Conservation (phyloP, 2,113 vertebrate genomes). For the Lonchura striata region DNA sequence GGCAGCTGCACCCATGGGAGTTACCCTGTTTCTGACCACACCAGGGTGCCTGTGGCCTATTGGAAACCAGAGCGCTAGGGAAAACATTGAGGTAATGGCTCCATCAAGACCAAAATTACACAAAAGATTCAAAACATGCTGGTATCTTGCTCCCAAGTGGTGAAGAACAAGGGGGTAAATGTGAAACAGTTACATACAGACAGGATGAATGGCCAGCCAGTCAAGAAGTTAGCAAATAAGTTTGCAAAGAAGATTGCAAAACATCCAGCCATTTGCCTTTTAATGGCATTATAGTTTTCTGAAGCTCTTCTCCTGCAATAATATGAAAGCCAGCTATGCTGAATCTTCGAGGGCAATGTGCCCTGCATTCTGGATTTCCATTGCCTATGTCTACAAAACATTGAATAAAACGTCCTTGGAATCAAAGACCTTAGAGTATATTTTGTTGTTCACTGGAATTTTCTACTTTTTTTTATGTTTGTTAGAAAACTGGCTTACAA, state of each 20-base stretch:
- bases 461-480: neutral
- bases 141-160: rapidly evolving
- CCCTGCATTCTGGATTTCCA: neutral
- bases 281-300: neutral
- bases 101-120: neutral
- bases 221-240: neutral
- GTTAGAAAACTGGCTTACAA: neutral
- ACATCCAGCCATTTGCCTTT: neutral
- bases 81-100: neutral
- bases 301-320: neutral
- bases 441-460: neutral
- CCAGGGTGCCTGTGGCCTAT: neutral
- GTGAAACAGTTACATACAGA: rapidly evolving
- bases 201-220: neutral
- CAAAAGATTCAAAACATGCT: neutral
- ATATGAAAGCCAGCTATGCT: neutral
- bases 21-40: neutral
- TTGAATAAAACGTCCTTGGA: neutral
- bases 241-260: neutral
- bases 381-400: neutral
- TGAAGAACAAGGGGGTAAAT: neutral
- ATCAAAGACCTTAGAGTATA: neutral
- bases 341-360: neutral
- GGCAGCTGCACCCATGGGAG: neutral
- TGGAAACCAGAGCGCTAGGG: neutral